Evolutionary conservation across 30 jellyfish, hydroid and myxozoan species (phyloP), one percentile per base, ranked within the genome.

Genomic region (Turritopsis dohrnii): DNA sequence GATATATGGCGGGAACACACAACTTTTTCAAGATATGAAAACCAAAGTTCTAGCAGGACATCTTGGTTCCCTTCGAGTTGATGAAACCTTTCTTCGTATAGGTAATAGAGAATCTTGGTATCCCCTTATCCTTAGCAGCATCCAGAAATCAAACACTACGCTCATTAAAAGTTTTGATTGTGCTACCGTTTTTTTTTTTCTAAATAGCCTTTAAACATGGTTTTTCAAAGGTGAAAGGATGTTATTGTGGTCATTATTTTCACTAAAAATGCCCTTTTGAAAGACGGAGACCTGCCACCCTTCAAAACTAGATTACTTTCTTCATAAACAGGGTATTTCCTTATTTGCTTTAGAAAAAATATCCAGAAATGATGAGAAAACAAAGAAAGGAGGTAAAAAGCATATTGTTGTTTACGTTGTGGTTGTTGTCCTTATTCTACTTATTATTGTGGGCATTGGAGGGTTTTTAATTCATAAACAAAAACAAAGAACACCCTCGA

Each of bases 1-100:
- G 9, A 69, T 69, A 7, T 69, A 69, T 19, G 77, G 22, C 19
- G 77, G 77, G 9, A 27, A 69, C 19, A 21, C 28, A 8, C 31
- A 69, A 9, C 28, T 69, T n/a, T 9, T 69, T 9, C 28, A 19
- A 8, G 31, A 69, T n/a, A 8, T 69, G 1, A 21, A 69, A 27
- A 69, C 23, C 23, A 69, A 69, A 1, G 77, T 69, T 1, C 9
- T 7, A 27, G 19, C 77, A n/a, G 77, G 77, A n/a, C 30, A n/a
- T 69, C 77, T 69, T 1, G 77, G 77, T 7, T 69, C 77, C 9
- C 30, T 69, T n/a, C 77, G 77, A 69, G 77, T 69, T 9, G 77
- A 69, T 69, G 30, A 19, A 69, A 1, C 60, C 60, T 41, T 41
- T 41, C 60, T 41, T 41, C 5, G 5, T 5, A 41, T 13, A 41